Evolutionary conservation across 2,797 vertebrate genomes (phyloP).

Genomic region (Sebastes oblongus): DNA sequence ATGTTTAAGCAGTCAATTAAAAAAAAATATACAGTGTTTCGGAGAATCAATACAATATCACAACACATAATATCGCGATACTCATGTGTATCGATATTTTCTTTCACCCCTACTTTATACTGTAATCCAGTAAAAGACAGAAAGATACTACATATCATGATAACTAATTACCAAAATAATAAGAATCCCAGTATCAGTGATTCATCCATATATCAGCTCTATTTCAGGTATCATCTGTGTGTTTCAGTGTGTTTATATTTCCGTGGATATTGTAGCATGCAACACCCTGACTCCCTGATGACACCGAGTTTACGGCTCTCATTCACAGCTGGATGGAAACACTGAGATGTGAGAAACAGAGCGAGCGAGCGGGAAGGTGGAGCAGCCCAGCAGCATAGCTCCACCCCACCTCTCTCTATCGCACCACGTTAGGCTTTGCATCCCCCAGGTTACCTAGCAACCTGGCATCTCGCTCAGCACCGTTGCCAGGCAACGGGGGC

Average conservation of each 20-base stretch:
- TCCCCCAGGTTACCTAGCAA: slow-evolving; percentile 82
- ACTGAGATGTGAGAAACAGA: slow-evolving; percentile 37
- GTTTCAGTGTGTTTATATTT: slow-evolving; percentile 4
- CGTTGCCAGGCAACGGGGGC: slow-evolving; percentile 77
- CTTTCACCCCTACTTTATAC: neutral
- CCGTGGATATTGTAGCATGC: neutral
- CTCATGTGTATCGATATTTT: too few relatives aligned
- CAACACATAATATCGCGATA: too few relatives aligned
- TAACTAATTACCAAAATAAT: neutral
- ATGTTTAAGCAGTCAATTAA: too few relatives aligned
- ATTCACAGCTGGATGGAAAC: slow-evolving; percentile 59
- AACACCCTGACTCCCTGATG: neutral
- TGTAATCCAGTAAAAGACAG: neutral
- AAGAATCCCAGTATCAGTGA: neutral
- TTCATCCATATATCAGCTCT: neutral
- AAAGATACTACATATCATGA: neutral
- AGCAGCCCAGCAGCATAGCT: slow-evolving; percentile 48
- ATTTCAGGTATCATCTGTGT: neutral
- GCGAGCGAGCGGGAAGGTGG: slow-evolving; percentile 56
- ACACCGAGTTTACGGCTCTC: slow-evolving; percentile 3
- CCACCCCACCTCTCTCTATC: slow-evolving; percentile 62
- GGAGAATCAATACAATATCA: too few relatives aligned
- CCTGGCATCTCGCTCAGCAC: slow-evolving; percentile 77
- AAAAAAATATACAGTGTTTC: too few relatives aligned
- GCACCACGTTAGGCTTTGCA: slow-evolving; percentile 77